Evolutionary conservation across 2,888 invertebrate species (phyloP).

Genomic region (Pachliopta kotzebuea): DNA sequence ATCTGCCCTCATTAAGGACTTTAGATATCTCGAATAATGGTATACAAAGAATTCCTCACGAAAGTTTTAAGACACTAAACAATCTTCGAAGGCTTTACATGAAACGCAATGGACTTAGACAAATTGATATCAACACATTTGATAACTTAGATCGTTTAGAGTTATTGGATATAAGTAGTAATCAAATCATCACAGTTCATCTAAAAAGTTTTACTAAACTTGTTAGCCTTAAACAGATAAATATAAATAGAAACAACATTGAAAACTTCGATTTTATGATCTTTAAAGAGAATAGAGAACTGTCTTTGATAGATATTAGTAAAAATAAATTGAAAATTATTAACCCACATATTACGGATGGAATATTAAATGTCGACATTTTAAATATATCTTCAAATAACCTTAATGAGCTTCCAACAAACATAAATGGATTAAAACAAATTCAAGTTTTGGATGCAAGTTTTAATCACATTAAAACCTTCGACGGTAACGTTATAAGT

Average conservation of each 20-base stretch:
- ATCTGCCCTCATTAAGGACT: constrained; percentile 86
- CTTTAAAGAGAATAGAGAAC: constrained; percentile 82
- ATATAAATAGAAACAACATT: constrained; percentile 88
- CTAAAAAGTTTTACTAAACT: constrained; percentile 83
- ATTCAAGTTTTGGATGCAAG: constrained; percentile 88
- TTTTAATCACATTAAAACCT: constrained; percentile 86
- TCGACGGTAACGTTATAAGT: constrained; percentile 85
- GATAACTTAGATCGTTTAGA: constrained; percentile 86
- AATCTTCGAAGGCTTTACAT: constrained; percentile 85
- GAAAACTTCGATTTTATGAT: constrained; percentile 85
- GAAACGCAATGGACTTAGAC: constrained; percentile 86
- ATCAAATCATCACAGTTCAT: constrained; percentile 84
- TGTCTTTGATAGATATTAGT: constrained; percentile 87
- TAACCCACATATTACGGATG: constrained; percentile 82
- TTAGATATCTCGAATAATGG: constrained; percentile 88
- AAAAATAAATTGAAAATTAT: constrained; percentile 87
- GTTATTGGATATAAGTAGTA: constrained; percentile 86
- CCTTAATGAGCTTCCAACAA: constrained; percentile 85
- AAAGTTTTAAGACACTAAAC: constrained; percentile 83
- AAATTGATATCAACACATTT: constrained; percentile 85
- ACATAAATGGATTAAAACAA: constrained; percentile 84
- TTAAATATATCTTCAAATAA: constrained; percentile 90
- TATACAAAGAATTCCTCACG: constrained; percentile 84
- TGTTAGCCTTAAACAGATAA: constrained; percentile 84
- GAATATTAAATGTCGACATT: constrained; percentile 84